phyloP scores from a whole-genome alignment of 2,113 vertebrate species.

The Labeo rohita region DNA sequence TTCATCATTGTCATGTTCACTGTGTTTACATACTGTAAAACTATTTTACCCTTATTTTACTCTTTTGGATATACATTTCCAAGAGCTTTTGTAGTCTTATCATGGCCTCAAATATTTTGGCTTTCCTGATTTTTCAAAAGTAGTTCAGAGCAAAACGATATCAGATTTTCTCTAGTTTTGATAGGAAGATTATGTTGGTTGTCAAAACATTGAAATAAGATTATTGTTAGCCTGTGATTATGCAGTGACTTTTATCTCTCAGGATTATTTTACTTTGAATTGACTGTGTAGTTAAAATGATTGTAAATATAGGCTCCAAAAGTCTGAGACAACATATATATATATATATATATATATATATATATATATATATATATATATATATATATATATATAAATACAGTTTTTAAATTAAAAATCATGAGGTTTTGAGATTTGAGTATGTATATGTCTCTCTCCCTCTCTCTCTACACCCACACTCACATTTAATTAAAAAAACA shows the following conservation, averaged over 20 bases:
- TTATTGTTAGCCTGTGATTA: neutral
- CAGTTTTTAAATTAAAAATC: neutral
- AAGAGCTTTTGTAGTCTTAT: neutral
- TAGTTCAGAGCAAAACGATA: neutral
- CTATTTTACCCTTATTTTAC: neutral
- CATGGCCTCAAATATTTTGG: neutral
- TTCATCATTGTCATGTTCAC: neutral
- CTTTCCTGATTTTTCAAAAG: conserved; percentile 6
- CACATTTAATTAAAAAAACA: neutral
- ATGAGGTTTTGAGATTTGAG: neutral
- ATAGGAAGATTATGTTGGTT: neutral
- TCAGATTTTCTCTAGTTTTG: neutral
- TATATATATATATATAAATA: neutral
- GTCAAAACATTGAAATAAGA: neutral
- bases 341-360: no score
- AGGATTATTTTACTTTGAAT: neutral
- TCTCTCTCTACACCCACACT: no score
- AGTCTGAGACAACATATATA: neutral
- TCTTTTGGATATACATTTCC: neutral
- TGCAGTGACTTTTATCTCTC: neutral
- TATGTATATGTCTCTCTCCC: no score
- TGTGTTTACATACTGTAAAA: neutral
- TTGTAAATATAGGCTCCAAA: neutral
- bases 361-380: no score
- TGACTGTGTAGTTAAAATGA: neutral